Conservation (phyloP, 2,888 invertebrate genomes). For the Ophion obscuratus region DNA sequence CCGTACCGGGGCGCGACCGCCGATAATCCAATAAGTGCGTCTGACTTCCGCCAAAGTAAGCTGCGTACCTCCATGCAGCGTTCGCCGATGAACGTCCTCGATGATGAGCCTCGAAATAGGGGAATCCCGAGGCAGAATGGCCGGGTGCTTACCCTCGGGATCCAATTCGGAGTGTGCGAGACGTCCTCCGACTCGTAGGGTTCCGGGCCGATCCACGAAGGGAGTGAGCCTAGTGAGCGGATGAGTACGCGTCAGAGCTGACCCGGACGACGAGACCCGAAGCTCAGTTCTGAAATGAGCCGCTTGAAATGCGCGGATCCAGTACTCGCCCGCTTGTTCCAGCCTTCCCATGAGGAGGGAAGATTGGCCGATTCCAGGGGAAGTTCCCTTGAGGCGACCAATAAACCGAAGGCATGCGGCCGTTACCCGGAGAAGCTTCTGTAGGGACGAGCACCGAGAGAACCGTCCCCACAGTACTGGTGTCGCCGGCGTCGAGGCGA, state of each 20-base stretch:
- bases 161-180: slow-evolving; percentile 29
- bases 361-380: no score
- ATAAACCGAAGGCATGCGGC: slow-evolving; percentile 21
- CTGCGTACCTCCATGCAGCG: neutral
- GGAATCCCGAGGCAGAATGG: slow-evolving; percentile 24
- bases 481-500: no score
- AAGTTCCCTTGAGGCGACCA: neutral
- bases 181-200: slow-evolving; percentile 38
- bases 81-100: neutral
- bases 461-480: no score
- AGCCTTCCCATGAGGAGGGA: no score
- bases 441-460: neutral
- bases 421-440: slow-evolving; percentile 1
- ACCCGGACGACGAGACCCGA: neutral
- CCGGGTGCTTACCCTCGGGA: slow-evolving; percentile 27
- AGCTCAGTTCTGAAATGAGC: slow-evolving; percentile 10
- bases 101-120: slow-evolving; percentile 10
- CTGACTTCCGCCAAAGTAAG: slow-evolving; percentile 8
- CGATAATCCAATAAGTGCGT: slow-evolving; percentile 49
- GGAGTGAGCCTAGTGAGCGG: slow-evolving; percentile 27
- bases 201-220: slow-evolving; percentile 21
- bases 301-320: slow-evolving; percentile 5
- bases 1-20: slow-evolving; percentile 47
- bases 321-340: neutral
- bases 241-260: neutral